Evolutionary conservation across 2,797 vertebrate genomes (phyloP), one percentile per base, ranked within the genome.

Genomic region (Agapornis canus): DNA sequence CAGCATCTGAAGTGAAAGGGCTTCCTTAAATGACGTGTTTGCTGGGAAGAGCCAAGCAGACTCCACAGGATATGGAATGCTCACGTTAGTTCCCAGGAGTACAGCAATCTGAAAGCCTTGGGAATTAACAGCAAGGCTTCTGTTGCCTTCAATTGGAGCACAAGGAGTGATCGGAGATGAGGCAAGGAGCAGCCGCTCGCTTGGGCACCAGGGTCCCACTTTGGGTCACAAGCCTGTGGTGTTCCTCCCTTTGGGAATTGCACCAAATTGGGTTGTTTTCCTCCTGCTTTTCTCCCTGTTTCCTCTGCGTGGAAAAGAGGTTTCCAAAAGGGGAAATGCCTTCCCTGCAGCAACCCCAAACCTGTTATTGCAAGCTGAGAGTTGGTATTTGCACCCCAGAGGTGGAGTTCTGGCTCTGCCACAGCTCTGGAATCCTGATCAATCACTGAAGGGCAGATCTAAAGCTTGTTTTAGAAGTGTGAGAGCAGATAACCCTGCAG

Each of bases 1-100:
- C 89, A 89, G 64, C 86, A 70, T 75, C 57, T 63, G 9, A 78
- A 95, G 89, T 32, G 54, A 90, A 90, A 94, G 81, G 64, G 6
- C 78, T 70, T 79, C 37, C 2, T 89, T 60, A 82, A 95, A 45
- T 70, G 89, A 93, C 94, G 93, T 27, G 3, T 95, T 73, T 32
- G 88, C 51, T 69, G 83, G 92, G 48, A 95, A 86, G 73, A 88
- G 73, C 94, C 75, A 59, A 86, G 66, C 47, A 35, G 88, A 35
- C 63, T 88, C 31, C 59, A 25, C 35, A 31, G 90, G 81, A 40
- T 59, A 40, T 90, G 61, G 60, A 76, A 86, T 0, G 32, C 86
- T 95, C 88, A 45, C 21, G 3, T 83, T 90, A 20, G 6, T 43
- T 95, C n/a, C 73, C 95, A 93, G 51, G 92, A 77, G 25, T 3